Evolutionary conservation across 1,140 invertebrate genomes (phyloP).

Genomic region (Gonatopus flavifemur): DNA sequence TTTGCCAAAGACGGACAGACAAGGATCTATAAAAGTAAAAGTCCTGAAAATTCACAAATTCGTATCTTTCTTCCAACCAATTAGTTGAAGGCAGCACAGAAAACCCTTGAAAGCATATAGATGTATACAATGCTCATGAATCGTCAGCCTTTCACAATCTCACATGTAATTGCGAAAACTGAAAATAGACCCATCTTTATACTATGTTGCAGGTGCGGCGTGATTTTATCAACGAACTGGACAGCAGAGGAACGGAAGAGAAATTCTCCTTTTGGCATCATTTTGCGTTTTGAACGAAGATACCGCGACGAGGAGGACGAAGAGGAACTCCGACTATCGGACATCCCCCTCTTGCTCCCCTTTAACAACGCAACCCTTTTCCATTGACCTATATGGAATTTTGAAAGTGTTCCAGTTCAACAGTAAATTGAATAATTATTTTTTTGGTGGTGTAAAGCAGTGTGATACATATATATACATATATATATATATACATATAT

Average conservation of each 20-base stretch:
- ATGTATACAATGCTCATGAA: too few species aligned
- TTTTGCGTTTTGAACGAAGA: conserved; percentile 46
- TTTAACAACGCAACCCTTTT: conserved; percentile 16
- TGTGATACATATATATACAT: conserved; percentile 43
- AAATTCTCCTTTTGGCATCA: conserved; percentile 46
- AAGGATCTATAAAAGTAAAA: conserved; percentile 36
- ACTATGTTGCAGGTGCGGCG: conserved; percentile 56
- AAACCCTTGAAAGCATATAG: background rate
- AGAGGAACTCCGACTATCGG: conserved; percentile 44
- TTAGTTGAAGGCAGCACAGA: too few species aligned
- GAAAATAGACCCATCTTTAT: too few species aligned
- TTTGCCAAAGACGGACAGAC: conserved; percentile 36
- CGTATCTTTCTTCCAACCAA: too few species aligned
- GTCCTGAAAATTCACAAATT: conserved; percentile 18
- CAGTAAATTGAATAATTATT: conserved; percentile 22
- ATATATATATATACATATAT: conserved; percentile 9
- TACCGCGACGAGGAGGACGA: conserved; percentile 43
- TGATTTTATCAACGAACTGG: conserved; percentile 54
- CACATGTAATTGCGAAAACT: too few species aligned
- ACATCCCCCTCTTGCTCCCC: conserved; percentile 27
- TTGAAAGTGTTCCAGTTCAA: conserved; percentile 43
- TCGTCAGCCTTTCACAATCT: too few species aligned
- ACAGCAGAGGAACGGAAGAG: conserved; percentile 50
- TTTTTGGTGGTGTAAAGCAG: conserved; percentile 35
- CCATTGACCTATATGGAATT: conserved; percentile 7